phyloP scores from a whole-genome alignment of 2,888 invertebrate genomes.

The Cinara cedri region DNA sequence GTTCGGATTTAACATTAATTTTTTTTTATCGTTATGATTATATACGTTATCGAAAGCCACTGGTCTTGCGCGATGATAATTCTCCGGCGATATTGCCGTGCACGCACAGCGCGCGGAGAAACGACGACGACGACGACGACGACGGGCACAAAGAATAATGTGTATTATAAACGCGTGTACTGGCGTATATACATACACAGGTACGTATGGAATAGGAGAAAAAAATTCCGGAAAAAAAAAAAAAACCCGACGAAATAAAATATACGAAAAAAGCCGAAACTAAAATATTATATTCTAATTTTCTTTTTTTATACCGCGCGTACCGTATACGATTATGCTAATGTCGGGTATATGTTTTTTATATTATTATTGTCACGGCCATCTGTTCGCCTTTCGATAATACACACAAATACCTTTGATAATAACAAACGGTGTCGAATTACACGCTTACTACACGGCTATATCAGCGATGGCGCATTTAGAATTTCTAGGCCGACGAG shows the following conservation, averaged over 20 bases:
- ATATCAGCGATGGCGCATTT: too few relatives aligned
- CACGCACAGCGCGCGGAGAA: slow-evolving; percentile 41
- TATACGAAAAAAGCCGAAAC: slow-evolving; percentile 27
- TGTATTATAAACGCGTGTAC: too few relatives aligned
- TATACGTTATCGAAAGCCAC: slow-evolving; percentile 54
- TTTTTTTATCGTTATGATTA: too few relatives aligned
- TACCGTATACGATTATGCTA: slow-evolving; percentile 43
- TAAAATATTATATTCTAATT: slow-evolving; percentile 27
- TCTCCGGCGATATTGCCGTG: slow-evolving; percentile 45
- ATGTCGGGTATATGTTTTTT: slow-evolving; percentile 16
- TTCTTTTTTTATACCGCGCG: slow-evolving; percentile 25
- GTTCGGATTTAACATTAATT: slow-evolving; percentile 51
- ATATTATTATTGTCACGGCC: too few relatives aligned
- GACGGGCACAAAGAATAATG: too few relatives aligned
- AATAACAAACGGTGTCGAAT: slow-evolving; percentile 20
- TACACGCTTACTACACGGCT: too few relatives aligned
- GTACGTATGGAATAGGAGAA: background rate
- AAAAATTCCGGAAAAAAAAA: slow-evolving; percentile 8
- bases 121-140: background rate
- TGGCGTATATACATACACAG: too few relatives aligned
- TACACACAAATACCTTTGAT: background rate
- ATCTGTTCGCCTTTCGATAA: slow-evolving; percentile 37
- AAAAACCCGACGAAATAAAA: background rate
- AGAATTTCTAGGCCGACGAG: too few relatives aligned
- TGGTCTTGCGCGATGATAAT: slow-evolving; percentile 54